Conservation (phyloP, 2,888 invertebrate genomes). For the Hypselothyrea guttata region DNA sequence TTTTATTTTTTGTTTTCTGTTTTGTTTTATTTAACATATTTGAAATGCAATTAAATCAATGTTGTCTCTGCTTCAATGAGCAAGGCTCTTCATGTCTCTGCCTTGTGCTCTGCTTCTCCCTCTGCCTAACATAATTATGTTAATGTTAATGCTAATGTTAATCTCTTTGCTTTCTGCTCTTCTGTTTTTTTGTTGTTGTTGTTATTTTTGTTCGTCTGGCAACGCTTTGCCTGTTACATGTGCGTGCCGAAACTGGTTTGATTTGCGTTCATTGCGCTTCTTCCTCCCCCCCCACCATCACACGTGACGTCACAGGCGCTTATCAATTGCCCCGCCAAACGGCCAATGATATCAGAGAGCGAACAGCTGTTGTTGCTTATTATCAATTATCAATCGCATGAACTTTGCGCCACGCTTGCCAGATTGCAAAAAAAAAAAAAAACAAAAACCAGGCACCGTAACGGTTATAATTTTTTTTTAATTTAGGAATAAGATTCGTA, state of each 20-base stretch:
- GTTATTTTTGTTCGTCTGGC: constrained; percentile 31
- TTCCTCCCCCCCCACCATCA: constrained; percentile 22
- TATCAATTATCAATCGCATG: too few relatives aligned
- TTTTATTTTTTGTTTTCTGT: constrained; percentile 28
- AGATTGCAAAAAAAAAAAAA: too few relatives aligned
- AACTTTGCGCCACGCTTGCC: too few relatives aligned
- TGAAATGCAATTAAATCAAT: constrained; percentile 61
- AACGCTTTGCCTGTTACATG: constrained; percentile 39
- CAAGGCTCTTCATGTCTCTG: constrained; percentile 10
- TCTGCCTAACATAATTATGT: constrained; percentile 40
- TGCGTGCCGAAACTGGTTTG: constrained; percentile 50
- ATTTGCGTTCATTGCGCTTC: constrained; percentile 13
- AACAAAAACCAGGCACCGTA: too few relatives aligned
- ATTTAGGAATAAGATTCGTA: too few relatives aligned
- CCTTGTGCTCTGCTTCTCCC: constrained; percentile 6
- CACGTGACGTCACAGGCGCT: constrained; percentile 52
- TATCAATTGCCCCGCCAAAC: constrained; percentile 40
- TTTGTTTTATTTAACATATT: constrained; percentile 45
- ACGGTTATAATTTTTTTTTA: too few relatives aligned
- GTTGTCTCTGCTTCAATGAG: constrained; percentile 50
- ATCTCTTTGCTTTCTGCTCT: neutral
- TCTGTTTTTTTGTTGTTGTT: neutral
- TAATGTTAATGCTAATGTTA: constrained; percentile 24
- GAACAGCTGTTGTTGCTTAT: too few relatives aligned
- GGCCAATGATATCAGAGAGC: constrained; percentile 16